Conservation (phyloP, 1,140 invertebrate genomes). For the Himalopsyche phryganea region DNA sequence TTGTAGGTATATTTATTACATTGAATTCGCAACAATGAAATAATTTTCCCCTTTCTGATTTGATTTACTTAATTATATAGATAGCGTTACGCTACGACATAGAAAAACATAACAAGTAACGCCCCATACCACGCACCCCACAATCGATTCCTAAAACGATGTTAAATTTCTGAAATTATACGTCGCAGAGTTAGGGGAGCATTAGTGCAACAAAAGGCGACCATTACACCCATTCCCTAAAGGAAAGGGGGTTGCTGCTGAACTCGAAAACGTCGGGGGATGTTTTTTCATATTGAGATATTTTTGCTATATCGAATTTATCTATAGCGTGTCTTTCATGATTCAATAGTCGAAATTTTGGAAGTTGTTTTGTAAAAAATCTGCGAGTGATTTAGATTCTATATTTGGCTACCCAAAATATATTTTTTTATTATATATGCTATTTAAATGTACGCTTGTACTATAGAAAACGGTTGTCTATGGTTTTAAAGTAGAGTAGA, state of each 20-base stretch:
- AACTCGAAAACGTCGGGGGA: slow-evolving; percentile 17
- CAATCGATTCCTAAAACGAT: slow-evolving; percentile 28
- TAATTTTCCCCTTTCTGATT: too few species aligned
- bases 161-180: slow-evolving; percentile 34
- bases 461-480: too few species aligned
- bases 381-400: not conserved
- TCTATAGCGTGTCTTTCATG: not conserved
- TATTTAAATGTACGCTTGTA: too few species aligned
- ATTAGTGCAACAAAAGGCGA: slow-evolving; percentile 35
- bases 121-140: not conserved
- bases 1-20: too few species aligned
- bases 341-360: too few species aligned
- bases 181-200: slow-evolving; percentile 28
- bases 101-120: slow-evolving; percentile 1
- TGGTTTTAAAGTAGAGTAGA: too few species aligned
- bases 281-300: slow-evolving; percentile 27
- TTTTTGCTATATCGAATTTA: slow-evolving; percentile 11
- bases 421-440: too few species aligned
- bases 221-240: slow-evolving; percentile 28
- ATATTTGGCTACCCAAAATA: not conserved
- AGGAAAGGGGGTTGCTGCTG: slow-evolving; percentile 23
- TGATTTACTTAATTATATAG: not conserved
- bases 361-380: not conserved
- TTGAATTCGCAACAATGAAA: too few species aligned
- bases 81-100: not conserved